Percentiles rank a stretch among this genome's conserved stretches.
These are phyloP conservation scores for Drosophila niveifrons DNA, from an alignment of 2,888 invertebrate genomes.

Conservation along the genomic window DNA sequence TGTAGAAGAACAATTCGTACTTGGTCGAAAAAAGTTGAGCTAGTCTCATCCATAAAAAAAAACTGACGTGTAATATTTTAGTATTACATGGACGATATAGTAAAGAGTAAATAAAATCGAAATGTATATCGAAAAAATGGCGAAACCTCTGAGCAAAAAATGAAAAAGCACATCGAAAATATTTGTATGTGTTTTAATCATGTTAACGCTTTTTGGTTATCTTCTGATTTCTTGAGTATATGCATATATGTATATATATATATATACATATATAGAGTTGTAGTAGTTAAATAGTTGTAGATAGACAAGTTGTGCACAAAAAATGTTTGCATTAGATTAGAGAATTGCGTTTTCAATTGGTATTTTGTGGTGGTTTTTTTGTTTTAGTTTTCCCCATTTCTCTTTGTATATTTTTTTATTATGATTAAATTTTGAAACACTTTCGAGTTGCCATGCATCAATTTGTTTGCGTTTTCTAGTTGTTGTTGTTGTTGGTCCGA, in stretches of 20 bases:
- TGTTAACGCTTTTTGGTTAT: conserved; percentile 48
- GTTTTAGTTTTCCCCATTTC: conserved; percentile 1
- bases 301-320: conserved; percentile 22
- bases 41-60: conserved; percentile 56
- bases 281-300: conserved; percentile 9
- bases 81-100: conserved; percentile 19
- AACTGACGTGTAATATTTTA: conserved; percentile 14
- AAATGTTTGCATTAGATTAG: conserved; percentile 11
- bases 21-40: conserved; percentile 61
- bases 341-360: conserved; percentile 10
- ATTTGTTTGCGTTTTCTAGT: conserved; percentile 19
- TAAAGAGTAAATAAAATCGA: conserved; percentile 9
- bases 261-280: conserved; percentile 38
- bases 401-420: conserved; percentile 4
- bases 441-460: conserved; percentile 54
- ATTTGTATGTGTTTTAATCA: conserved; percentile 5
- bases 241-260: too few relatives aligned
- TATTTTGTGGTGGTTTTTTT: conserved; percentile 12
- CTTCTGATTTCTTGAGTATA: conserved; percentile 38
- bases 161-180: conserved; percentile 65
- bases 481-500: conserved; percentile 43
- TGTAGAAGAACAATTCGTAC: conserved; percentile 35
- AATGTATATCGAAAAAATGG: conserved; percentile 11
- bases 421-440: conserved; percentile 44
- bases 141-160: conserved; percentile 50